Evolutionary conservation across 2,113 vertebrate species (phyloP).

Genomic region (Labeo catla): DNA sequence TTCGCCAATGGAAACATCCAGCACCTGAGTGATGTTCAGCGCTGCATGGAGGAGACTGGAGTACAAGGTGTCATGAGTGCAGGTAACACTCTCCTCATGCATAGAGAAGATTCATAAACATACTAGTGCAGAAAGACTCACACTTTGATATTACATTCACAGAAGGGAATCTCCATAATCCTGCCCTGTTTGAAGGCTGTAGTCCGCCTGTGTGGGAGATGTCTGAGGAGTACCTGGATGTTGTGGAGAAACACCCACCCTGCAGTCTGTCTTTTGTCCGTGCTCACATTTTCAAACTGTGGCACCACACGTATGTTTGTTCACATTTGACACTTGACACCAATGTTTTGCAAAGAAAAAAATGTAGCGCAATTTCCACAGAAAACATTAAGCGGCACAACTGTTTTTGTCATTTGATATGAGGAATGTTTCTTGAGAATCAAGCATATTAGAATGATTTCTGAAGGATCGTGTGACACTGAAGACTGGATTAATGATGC

Average conservation of each 20-base stretch:
- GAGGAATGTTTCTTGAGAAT: neutral
- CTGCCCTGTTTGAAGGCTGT: conserved; percentile 90
- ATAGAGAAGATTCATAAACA: neutral
- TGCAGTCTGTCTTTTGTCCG: conserved; percentile 90
- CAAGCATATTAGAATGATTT: neutral
- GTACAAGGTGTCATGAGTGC: conserved; percentile 97
- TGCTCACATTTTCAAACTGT: conserved; percentile 97
- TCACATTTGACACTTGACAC: neutral
- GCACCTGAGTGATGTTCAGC: conserved; percentile 88
- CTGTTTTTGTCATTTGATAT: neutral
- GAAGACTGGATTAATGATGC: neutral
- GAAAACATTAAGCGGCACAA: neutral
- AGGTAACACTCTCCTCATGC: conserved; percentile 72
- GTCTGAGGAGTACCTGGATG: conserved; percentile 92
- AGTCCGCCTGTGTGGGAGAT: conserved; percentile 95
- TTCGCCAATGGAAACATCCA: conserved; percentile 98
- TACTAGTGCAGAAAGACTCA: neutral
- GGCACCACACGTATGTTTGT: conserved; percentile 94
- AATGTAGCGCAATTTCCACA: neutral
- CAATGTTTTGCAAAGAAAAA: neutral
- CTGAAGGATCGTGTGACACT: neutral
- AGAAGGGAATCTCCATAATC: conserved; percentile 98
- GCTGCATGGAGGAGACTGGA: conserved; percentile 89
- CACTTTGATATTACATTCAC: conserved; percentile 13
- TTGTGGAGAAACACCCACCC: conserved; percentile 86